Percentiles rank a stretch among this genome's conserved stretches.
Conservation (phyloP, 2,113 vertebrate genomes). For the Riparia riparia region DNA sequence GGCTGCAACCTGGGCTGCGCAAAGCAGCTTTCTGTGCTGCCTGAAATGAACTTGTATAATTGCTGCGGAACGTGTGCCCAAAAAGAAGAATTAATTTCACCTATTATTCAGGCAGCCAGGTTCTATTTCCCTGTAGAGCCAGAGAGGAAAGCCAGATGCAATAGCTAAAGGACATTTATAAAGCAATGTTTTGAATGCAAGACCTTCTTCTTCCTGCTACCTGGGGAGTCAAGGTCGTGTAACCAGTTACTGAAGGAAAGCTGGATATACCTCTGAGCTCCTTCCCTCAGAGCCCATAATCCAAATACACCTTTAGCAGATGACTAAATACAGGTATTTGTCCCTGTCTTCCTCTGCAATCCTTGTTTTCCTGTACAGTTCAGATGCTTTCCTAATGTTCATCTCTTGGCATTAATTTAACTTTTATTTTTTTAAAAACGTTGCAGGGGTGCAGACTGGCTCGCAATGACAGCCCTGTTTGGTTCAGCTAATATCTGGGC, state of each 20-base stretch:
- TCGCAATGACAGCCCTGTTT: conserved; percentile 5
- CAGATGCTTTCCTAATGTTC: background rate
- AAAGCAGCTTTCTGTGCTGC: background rate
- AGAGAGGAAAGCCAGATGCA: background rate
- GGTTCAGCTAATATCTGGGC: conserved; percentile 67
- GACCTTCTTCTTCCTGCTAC: background rate
- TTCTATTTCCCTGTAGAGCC: background rate
- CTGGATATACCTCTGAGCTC: background rate
- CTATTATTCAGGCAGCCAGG: background rate
- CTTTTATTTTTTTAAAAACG: background rate
- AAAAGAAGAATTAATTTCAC: background rate
- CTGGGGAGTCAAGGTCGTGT: background rate
- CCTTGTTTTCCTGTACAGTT: background rate
- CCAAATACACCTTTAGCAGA: background rate
- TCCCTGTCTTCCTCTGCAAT: background rate
- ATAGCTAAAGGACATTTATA: background rate
- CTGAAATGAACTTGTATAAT: background rate
- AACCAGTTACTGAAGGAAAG: background rate
- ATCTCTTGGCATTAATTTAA: conserved; percentile 8
- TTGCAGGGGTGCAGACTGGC: background rate
- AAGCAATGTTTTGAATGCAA: background rate
- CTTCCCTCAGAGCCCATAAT: background rate
- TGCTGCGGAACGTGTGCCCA: background rate
- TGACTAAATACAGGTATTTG: background rate
- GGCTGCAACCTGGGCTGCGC: background rate